phyloP scores from a whole-genome alignment of 2,113 vertebrate species.

The Chaenocephalus aceratus region DNA sequence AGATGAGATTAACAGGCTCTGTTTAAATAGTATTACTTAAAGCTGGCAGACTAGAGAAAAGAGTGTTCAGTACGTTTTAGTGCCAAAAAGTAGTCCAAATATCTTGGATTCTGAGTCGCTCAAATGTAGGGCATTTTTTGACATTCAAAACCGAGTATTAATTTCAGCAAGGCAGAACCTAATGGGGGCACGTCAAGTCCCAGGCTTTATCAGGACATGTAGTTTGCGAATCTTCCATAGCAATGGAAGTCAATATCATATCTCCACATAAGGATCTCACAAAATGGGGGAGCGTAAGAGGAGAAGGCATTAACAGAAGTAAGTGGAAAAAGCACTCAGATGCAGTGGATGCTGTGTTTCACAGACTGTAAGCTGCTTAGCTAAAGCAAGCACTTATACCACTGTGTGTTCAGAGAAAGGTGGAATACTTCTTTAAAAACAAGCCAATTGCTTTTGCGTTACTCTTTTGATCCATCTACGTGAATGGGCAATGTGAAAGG shows the following conservation, averaged over 20 bases:
- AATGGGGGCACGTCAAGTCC: not conserved
- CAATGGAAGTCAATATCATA: not conserved
- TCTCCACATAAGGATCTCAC: not conserved
- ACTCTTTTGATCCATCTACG: not conserved
- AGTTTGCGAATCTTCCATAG: too few relatives aligned
- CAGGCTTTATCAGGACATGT: not conserved
- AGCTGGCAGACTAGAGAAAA: not conserved
- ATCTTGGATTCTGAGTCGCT: not conserved
- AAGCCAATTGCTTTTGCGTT: not conserved
- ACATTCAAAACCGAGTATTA: not conserved
- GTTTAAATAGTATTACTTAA: not conserved
- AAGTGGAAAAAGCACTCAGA: not conserved
- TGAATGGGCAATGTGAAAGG: not conserved
- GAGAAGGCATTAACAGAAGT: not conserved
- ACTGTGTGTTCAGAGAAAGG: not conserved
- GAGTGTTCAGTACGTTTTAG: not conserved
- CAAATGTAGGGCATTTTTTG: not conserved
- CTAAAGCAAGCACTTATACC: slow-evolving; percentile 3
- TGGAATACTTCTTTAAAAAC: not conserved
- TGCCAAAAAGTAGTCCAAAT: too few relatives aligned
- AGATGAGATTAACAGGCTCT: not conserved
- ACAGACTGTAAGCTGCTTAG: not conserved
- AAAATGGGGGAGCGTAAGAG: not conserved
- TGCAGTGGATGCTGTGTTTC: not conserved
- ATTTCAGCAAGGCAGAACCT: not conserved